Evolutionary conservation across 2,797 vertebrate species (phyloP).

Genomic region (Glyptemys insculpta): DNA sequence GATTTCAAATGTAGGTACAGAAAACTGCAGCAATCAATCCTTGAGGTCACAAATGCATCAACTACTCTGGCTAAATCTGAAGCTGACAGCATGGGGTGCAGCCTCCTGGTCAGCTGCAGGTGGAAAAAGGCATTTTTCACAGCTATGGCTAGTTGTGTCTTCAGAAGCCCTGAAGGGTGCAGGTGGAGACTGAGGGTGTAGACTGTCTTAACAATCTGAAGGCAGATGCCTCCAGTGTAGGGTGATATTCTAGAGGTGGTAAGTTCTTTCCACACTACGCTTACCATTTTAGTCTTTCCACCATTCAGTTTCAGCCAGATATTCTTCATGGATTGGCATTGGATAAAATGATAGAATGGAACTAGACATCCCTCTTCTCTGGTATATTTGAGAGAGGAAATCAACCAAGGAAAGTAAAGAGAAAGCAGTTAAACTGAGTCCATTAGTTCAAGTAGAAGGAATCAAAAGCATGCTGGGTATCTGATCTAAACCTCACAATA

Average conservation of each 20-base stretch:
- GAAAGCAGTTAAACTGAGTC: not conserved
- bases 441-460: slow-evolving; percentile 16
- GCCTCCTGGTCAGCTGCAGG: not conserved
- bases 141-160: not conserved
- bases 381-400: slow-evolving; percentile 8
- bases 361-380: not conserved
- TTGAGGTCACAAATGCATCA: not conserved
- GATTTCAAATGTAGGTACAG: not conserved
- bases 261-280: not conserved
- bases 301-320: not conserved
- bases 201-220: not conserved
- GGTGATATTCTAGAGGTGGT: not conserved
- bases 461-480: not conserved
- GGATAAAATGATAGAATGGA: slow-evolving; percentile 1
- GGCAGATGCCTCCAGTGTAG: not conserved
- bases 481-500: not conserved
- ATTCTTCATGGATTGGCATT: not conserved
- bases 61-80: not conserved
- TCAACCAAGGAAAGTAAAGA: not conserved
- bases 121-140: not conserved
- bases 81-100: no score
- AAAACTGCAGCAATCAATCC: not conserved
- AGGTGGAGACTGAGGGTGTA: not conserved
- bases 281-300: not conserved
- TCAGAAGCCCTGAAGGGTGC: not conserved